phyloP scores from a whole-genome alignment of 2,888 invertebrate genomes.

The Acholoe squamosa region DNA sequence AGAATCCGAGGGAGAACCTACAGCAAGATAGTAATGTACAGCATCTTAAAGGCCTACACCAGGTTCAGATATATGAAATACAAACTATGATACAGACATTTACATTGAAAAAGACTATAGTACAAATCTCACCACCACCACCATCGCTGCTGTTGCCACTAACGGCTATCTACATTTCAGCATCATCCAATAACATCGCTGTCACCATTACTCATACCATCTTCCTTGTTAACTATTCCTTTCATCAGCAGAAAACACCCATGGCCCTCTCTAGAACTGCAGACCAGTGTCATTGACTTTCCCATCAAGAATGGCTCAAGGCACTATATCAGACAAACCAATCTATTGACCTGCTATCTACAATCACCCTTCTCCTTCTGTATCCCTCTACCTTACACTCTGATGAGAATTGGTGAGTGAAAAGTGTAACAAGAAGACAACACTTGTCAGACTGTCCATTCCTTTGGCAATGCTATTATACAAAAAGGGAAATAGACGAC shows the following conservation, averaged over 20 bases:
- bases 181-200: background rate
- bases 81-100: background rate
- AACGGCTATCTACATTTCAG: background rate
- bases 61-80: background rate
- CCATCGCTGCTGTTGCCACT: background rate
- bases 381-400: background rate
- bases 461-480: background rate
- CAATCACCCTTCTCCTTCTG: background rate
- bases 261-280: no score
- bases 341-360: background rate
- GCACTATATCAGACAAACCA: constrained; percentile 3
- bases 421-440: background rate
- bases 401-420: background rate
- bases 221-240: no score
- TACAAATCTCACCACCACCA: background rate
- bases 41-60: background rate
- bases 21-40: background rate
- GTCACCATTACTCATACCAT: background rate
- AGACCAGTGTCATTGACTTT: background rate
- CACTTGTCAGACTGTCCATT: background rate
- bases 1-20: background rate
- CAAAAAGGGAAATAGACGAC: background rate
- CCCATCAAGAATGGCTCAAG: constrained; percentile 1
- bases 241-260: no score
- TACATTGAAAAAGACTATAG: background rate